phyloP scores from a whole-genome alignment of 2,888 invertebrate species.

The Xylocampa areola region DNA sequence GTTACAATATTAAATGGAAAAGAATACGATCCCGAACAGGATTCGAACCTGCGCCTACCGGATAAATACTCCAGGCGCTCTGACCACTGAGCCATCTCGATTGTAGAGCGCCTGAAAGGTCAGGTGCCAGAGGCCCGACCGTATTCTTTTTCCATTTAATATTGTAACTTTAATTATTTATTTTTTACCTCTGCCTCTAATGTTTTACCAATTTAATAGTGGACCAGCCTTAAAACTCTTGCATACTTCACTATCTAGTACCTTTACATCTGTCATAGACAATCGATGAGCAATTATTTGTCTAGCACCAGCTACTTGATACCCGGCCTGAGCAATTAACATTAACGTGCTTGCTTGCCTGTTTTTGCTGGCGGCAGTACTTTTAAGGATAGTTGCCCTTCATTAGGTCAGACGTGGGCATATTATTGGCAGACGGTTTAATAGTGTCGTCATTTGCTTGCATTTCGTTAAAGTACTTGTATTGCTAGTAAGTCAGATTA shows the following conservation, averaged over 20 bases:
- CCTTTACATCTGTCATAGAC: conserved; percentile 44
- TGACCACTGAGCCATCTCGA: too few species aligned
- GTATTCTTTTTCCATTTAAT: too few species aligned
- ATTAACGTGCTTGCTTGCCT: conserved; percentile 67
- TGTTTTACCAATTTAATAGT: too few species aligned
- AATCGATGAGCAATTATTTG: conserved; percentile 73
- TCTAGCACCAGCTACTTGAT: conserved; percentile 66
- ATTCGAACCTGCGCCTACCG: too few species aligned
- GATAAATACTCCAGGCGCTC: too few species aligned
- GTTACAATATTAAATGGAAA: too few species aligned
- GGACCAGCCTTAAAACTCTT: too few species aligned
- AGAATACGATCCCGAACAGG: too few species aligned
- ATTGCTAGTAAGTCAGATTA: conserved; percentile 22
- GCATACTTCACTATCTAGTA: conserved; percentile 22
- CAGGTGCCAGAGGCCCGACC: too few species aligned
- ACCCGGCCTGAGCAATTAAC: conserved; percentile 54
- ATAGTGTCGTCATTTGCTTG: conserved; percentile 57
- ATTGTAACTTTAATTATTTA: too few species aligned
- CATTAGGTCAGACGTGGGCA: conserved; percentile 68
- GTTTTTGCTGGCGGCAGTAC: conserved; percentile 75
- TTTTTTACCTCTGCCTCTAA: too few species aligned
- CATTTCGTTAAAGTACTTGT: conserved; percentile 33
- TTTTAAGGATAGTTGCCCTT: conserved; percentile 71
- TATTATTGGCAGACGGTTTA: conserved; percentile 58
- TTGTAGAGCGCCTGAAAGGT: too few species aligned